Conservation (phyloP, 1,140 invertebrate species). For the Anoplophora glabripennis region DNA sequence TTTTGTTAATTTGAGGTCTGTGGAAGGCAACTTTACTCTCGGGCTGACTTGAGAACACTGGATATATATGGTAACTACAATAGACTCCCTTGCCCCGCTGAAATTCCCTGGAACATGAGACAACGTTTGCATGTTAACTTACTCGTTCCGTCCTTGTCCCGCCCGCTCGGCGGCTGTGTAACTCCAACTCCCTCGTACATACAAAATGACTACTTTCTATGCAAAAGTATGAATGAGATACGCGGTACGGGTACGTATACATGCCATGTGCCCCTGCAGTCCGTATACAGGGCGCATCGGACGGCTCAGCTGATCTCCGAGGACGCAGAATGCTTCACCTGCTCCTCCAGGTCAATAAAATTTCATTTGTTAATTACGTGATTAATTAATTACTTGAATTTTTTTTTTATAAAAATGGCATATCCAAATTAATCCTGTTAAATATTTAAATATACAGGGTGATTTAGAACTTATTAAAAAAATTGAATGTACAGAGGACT, state of each 20-base stretch:
- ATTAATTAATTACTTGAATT: too few species aligned
- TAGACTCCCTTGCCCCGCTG: slow-evolving; percentile 48
- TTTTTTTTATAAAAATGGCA: too few species aligned
- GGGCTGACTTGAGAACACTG: slow-evolving; percentile 50
- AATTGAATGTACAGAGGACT: too few species aligned
- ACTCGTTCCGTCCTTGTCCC: slow-evolving; percentile 53
- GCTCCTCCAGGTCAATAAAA: too few species aligned
- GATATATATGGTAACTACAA: slow-evolving; percentile 51
- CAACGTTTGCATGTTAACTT: slow-evolving; percentile 51
- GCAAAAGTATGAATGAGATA: slow-evolving; percentile 53
- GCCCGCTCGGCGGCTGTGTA: slow-evolving; percentile 33
- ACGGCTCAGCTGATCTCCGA: neutral
- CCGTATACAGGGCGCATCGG: slow-evolving; percentile 19
- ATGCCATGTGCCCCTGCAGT: slow-evolving; percentile 38
- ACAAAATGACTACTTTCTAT: slow-evolving; percentile 52
- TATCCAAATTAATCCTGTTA: too few species aligned
- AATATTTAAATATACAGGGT: too few species aligned
- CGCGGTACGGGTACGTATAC: slow-evolving; percentile 46
- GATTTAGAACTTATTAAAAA: too few species aligned
- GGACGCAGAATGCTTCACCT: neutral
- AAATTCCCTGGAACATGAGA: slow-evolving; percentile 58
- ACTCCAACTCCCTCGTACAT: slow-evolving; percentile 49
- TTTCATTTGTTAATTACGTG: too few species aligned
- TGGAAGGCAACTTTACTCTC: slow-evolving; percentile 36
- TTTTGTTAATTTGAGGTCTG: neutral